Conservation (phyloP, 2,888 invertebrate species). For the Thysanoteuthis rhombus region DNA sequence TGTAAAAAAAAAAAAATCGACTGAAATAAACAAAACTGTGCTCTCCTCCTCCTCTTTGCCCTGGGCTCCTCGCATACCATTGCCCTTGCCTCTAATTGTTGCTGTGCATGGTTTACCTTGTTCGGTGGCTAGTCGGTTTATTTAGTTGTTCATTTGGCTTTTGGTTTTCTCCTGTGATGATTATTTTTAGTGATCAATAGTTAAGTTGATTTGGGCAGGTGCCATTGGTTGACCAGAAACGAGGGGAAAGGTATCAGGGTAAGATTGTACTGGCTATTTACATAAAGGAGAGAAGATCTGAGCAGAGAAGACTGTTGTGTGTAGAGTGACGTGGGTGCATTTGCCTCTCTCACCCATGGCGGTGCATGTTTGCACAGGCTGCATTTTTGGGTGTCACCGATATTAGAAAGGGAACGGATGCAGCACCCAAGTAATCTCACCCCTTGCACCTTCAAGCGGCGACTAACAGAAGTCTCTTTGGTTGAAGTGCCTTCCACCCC, state of each 20-base stretch:
- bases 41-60: neutral
- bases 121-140: neutral
- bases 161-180: neutral
- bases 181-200: neutral
- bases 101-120: neutral
- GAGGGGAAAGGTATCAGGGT: neutral
- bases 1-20: neutral
- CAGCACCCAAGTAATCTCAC: neutral
- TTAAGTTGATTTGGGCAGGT: neutral
- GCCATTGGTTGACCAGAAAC: neutral
- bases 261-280: neutral
- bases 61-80: neutral
- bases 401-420: neutral
- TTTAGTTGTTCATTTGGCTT: neutral
- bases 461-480: neutral
- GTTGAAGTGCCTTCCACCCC: neutral
- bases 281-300: neutral
- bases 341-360: neutral
- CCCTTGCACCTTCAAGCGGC: neutral
- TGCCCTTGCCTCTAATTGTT: neutral
- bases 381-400: neutral
- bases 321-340: neutral
- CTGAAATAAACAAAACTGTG: neutral
- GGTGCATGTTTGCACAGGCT: neutral
- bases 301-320: neutral